A percentile compares a stretch with the other conserved stretches of the same genome.
Conservation (phyloP, 2,797 vertebrate species). For the Xiphophorus birchmanni region DNA sequence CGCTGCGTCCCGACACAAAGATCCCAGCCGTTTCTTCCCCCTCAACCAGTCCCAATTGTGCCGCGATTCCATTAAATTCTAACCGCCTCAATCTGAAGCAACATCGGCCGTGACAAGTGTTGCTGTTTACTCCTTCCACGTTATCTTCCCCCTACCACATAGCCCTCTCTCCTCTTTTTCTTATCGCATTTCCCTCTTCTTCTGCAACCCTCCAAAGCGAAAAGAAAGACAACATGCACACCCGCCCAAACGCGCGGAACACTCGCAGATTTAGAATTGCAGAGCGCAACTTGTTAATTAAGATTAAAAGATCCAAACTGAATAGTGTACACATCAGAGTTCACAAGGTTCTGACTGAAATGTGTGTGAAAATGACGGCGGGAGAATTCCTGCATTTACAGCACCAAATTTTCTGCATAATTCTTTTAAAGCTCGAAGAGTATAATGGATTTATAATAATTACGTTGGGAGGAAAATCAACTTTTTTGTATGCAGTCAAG, state of each 20-base stretch:
- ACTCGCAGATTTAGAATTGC: slow-evolving; percentile 3
- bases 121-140: slow-evolving; percentile 86
- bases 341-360: background rate
- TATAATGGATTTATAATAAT: background rate
- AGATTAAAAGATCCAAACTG: background rate
- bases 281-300: background rate
- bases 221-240: slow-evolving; percentile 17
- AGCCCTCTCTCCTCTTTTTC: slow-evolving; percentile 54
- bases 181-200: slow-evolving; percentile 75
- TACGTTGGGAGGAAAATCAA: background rate
- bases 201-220: slow-evolving; percentile 24
- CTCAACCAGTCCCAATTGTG: slow-evolving; percentile 24
- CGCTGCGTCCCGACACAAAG: slow-evolving; percentile 5
- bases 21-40: slow-evolving; percentile 5
- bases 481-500: background rate
- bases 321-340: background rate
- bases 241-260: background rate
- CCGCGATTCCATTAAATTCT: slow-evolving; percentile 61
- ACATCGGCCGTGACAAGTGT: slow-evolving; percentile 86
- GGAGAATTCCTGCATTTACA: background rate
- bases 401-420: background rate
- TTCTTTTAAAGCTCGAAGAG: background rate
- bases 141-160: slow-evolving; percentile 86
- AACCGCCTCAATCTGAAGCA: slow-evolving; percentile 77
- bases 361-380: background rate